Conservation (phyloP, 2,113 vertebrate species). For the Menidia beryllina region DNA sequence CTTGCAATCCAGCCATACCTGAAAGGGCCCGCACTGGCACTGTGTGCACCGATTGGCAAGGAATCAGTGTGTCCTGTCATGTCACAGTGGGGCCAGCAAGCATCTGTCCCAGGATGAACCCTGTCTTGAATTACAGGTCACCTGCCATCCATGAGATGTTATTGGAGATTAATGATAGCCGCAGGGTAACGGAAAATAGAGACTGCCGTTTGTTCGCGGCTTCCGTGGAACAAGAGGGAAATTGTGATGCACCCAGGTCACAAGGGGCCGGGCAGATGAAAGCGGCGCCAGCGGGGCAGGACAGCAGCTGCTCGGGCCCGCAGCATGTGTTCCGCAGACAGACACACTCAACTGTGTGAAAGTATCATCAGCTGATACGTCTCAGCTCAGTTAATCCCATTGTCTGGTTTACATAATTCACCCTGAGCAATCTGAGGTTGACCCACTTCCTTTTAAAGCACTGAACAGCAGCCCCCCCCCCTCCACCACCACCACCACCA, state of each 20-base stretch:
- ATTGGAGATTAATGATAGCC: conserved; percentile 14
- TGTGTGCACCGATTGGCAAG: neutral
- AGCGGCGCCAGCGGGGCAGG: conserved; percentile 36
- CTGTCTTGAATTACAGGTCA: conserved; percentile 34
- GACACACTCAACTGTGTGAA: conserved; percentile 66
- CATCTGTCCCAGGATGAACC: conserved; percentile 15
- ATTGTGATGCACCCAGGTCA: conserved; percentile 36
- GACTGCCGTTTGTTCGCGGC: neutral
- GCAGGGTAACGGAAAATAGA: conserved; percentile 13
- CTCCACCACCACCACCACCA: too few relatives aligned
- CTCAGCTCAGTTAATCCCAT: conserved; percentile 77
- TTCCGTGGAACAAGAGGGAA: conserved; percentile 25
- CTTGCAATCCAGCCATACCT: neutral
- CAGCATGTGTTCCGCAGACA: conserved; percentile 45
- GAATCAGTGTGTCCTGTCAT: conserved; percentile 1
- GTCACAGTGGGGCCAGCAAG: neutral
- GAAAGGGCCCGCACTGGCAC: neutral
- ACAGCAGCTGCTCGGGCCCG: conserved; percentile 34
- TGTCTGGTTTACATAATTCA: conserved; percentile 76
- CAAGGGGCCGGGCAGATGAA: conserved; percentile 31
- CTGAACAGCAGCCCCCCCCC: conserved; percentile 22
- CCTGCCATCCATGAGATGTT: conserved; percentile 11
- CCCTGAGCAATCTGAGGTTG: conserved; percentile 75
- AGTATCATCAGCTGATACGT: conserved; percentile 76
- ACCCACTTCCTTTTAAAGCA: conserved; percentile 70